Conservation (phyloP, 2,797 vertebrate genomes). For the Poeciliopsis presidionis region DNA sequence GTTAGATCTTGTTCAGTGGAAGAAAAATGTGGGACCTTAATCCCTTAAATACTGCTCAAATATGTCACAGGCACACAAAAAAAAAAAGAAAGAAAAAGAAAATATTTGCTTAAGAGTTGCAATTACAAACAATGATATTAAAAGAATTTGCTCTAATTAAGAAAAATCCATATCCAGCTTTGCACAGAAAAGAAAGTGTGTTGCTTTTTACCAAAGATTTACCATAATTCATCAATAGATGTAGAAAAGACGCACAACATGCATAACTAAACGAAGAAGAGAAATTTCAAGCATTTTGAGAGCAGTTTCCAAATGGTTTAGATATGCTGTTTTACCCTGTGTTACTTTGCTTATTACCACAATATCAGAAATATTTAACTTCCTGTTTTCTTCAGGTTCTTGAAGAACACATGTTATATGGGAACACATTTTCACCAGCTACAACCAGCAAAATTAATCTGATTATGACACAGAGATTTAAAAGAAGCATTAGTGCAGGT, state of each 20-base stretch:
- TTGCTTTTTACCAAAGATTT: not conserved
- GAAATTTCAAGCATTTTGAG: not conserved
- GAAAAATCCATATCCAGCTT: not conserved
- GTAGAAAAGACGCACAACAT: not conserved
- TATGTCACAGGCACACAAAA: not conserved
- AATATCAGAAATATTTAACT: not conserved
- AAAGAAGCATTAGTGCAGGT: not conserved
- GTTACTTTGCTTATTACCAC: not conserved
- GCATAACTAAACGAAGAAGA: not conserved
- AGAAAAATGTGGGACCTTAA: not conserved
- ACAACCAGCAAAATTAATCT: not conserved
- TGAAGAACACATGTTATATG: not conserved
- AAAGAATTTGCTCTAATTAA: not conserved
- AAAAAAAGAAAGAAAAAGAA: not conserved
- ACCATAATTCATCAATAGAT: not conserved
- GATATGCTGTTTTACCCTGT: not conserved
- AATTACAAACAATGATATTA: not conserved
- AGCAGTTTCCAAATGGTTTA: not conserved
- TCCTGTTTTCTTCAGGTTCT: not conserved
- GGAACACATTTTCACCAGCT: not conserved
- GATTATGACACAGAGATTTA: not conserved
- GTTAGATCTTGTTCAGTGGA: not conserved
- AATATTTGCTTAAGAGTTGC: not conserved
- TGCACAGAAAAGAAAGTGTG: not conserved
- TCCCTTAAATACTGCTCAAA: constrained; percentile 14